Conservation (phyloP, 2,797 vertebrate genomes). For the Onychomys arenicola region DNA sequence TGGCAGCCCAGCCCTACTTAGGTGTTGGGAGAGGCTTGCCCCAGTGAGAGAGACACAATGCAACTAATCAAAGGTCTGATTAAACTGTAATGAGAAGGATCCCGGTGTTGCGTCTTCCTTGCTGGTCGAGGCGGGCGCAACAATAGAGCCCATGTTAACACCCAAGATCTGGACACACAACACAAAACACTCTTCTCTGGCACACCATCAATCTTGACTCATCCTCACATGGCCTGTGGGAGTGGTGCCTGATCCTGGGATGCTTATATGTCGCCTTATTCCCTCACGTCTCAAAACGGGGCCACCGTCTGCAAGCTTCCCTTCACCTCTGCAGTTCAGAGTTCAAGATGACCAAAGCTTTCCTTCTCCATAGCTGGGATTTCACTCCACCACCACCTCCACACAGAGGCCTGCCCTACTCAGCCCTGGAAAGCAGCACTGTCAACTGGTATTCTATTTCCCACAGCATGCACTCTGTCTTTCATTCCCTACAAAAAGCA, state of each 20-base stretch:
- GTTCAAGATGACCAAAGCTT: background rate
- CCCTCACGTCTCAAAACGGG: background rate
- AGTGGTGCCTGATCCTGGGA: background rate
- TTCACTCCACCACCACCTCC: background rate
- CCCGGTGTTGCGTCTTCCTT: too few species aligned
- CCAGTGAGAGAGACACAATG: too few species aligned
- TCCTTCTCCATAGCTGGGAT: background rate
- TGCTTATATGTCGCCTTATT: background rate
- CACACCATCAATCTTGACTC: too few species aligned
- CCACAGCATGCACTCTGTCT: background rate
- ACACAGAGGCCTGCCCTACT: background rate
- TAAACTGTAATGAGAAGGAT: too few species aligned
- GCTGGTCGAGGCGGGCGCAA: too few species aligned
- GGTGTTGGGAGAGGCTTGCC: too few species aligned
- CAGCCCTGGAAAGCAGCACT: background rate
- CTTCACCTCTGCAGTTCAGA: background rate
- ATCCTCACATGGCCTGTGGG: background rate
- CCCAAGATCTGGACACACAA: background rate
- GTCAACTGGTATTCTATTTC: background rate
- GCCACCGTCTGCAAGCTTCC: background rate
- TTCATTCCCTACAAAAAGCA: background rate
- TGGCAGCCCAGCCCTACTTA: too few species aligned
- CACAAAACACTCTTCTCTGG: background rate
- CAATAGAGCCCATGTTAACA: background rate
- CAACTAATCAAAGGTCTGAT: too few species aligned